A percentile compares a stretch with the other conserved stretches of the same genome.
These are phyloP conservation scores for Hirudo medicinalis DNA, from an alignment of 1,140 invertebrate genomes.

Conservation along the genomic window DNA sequence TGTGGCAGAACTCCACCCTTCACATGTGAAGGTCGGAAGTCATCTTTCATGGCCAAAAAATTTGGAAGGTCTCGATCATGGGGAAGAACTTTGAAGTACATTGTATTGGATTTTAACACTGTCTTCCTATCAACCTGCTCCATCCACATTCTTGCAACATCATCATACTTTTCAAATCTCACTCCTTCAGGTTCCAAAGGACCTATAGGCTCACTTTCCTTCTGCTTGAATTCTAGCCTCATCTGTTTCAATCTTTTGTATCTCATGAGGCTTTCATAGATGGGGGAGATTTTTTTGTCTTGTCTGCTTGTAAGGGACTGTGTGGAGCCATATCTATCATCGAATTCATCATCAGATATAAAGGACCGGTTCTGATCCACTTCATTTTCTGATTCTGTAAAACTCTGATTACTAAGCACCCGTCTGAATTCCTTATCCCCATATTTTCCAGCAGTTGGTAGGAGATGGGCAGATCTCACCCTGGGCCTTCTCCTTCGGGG, in stretches of 20 bases:
- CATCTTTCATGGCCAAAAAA: neutral
- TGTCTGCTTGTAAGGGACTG: neutral
- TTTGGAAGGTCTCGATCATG: constrained; percentile 15
- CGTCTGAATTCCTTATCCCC: constrained; percentile 10
- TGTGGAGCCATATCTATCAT: neutral
- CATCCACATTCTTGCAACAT: constrained; percentile 21
- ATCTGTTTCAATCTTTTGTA: constrained; percentile 6
- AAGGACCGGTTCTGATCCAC: neutral
- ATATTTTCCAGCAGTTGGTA: constrained; percentile 11
- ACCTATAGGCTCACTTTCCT: neutral
- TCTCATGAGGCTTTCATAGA: constrained; percentile 7
- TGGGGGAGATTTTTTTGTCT: neutral
- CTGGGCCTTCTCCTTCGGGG: neutral
- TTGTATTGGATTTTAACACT: constrained; percentile 22
- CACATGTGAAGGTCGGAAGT: neutral
- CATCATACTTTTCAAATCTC: constrained; percentile 21
- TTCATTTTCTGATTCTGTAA: constrained; percentile 14
- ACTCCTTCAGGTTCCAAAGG: constrained; percentile 17
- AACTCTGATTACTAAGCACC: constrained; percentile 2
- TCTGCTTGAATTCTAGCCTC: neutral
- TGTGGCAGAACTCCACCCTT: constrained; percentile 9
- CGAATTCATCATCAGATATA: constrained; percentile 2
- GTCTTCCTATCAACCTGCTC: constrained; percentile 24
- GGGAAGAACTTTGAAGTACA: constrained; percentile 20
- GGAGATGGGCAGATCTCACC: neutral